Conservation (phyloP, 2,113 vertebrate genomes). For the Prunella himalayana region DNA sequence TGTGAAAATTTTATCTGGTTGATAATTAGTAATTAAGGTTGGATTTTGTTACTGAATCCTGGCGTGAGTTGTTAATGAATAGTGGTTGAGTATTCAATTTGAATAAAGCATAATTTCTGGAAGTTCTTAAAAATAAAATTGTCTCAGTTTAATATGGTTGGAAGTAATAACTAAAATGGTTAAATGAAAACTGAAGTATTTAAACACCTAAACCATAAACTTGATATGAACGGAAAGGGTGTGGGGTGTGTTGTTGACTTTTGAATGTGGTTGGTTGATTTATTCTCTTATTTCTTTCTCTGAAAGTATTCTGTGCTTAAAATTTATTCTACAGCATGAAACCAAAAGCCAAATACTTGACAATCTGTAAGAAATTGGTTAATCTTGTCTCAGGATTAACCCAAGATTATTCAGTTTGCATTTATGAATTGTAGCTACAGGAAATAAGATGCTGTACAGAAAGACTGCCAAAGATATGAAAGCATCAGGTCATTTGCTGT, state of each 20-base stretch:
- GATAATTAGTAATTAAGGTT: not conserved
- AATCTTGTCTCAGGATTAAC: not conserved
- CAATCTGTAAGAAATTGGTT: not conserved
- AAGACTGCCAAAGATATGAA: not conserved
- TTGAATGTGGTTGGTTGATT: not conserved
- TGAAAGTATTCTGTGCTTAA: not conserved
- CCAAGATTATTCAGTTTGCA: not conserved
- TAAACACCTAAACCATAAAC: not conserved
- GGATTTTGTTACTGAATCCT: not conserved
- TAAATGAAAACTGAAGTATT: not conserved
- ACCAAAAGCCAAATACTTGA: not conserved
- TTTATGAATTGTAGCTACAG: not conserved
- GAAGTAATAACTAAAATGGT: not conserved
- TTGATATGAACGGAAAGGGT: not conserved
- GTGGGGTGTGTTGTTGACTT: not conserved
- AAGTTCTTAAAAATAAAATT: not conserved
- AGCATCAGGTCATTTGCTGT: not conserved
- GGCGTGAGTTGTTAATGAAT: not conserved
- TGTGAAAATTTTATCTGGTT: not conserved
- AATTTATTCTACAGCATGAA: not conserved
- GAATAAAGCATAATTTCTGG: not conserved
- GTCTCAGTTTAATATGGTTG: not conserved
- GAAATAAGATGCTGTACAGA: not conserved
- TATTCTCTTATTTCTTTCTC: not conserved
- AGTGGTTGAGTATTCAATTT: not conserved